These are phyloP conservation scores for Drosophila limbata DNA, from an alignment of 2,888 invertebrate genomes.

Conservation along the genomic window DNA sequence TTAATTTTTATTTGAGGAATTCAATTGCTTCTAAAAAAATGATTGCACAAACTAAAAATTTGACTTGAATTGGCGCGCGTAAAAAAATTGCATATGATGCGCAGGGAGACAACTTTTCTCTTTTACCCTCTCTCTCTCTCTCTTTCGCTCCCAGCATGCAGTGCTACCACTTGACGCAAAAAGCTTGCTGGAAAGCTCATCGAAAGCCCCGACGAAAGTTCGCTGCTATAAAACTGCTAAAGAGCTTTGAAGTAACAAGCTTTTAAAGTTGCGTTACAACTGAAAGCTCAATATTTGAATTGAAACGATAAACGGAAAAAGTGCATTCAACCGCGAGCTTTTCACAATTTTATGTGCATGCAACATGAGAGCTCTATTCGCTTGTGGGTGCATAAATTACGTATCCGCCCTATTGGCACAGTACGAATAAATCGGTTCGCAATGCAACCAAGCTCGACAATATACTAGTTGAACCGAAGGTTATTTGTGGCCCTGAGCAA, in stretches of 20 bases:
- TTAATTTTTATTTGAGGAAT: no score
- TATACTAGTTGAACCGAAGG: constrained; percentile 35
- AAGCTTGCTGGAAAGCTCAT: neutral
- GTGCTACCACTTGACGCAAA: constrained; percentile 21
- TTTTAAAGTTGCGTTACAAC: constrained; percentile 17
- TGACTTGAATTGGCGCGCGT: no score
- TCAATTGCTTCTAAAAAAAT: no score
- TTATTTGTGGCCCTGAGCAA: constrained; percentile 44
- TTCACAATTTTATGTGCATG: constrained; percentile 9
- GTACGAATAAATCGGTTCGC: constrained; percentile 20
- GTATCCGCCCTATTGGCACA: constrained; percentile 34
- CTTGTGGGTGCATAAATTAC: constrained; percentile 54
- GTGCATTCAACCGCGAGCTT: constrained; percentile 16
- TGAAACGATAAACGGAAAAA: neutral
- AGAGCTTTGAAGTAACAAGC: constrained; percentile 10
- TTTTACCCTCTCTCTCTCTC: neutral
- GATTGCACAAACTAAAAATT: no score
- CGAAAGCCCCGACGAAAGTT: constrained; percentile 16
- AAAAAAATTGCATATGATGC: no score
- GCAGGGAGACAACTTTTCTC: neutral
- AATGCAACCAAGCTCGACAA: constrained; percentile 42
- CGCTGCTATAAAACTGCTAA: neutral
- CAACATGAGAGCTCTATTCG: constrained; percentile 16
- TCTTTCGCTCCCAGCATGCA: neutral
- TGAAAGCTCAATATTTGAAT: constrained; percentile 4